Conservation (phyloP, 2,888 invertebrate genomes). For the Nemurella pictetii region DNA sequence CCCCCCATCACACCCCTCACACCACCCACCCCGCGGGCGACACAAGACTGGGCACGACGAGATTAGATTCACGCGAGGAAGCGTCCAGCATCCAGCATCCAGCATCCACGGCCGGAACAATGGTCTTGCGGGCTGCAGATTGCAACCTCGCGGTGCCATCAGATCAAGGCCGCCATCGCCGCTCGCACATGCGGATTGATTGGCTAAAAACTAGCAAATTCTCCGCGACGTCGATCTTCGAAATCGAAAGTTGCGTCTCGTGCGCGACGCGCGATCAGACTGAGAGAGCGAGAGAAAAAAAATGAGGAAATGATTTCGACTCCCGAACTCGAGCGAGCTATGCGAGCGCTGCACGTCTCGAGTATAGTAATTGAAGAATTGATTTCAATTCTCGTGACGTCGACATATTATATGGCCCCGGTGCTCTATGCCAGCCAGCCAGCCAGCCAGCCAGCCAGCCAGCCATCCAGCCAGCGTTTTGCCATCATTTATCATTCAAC, state of each 20-base stretch:
- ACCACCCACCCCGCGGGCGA: too few relatives aligned
- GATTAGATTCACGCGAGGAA: too few relatives aligned
- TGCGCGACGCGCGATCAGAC: too few relatives aligned
- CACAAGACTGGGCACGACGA: too few relatives aligned
- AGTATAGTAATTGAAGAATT: slow-evolving; percentile 26
- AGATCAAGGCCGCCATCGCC: too few relatives aligned
- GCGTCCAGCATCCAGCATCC: too few relatives aligned
- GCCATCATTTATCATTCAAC: slow-evolving; percentile 26
- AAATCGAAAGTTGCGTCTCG: background rate
- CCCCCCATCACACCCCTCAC: background rate
- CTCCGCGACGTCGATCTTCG: background rate
- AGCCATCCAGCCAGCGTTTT: too few relatives aligned
- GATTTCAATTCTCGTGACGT: slow-evolving; percentile 16
- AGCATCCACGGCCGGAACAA: too few relatives aligned
- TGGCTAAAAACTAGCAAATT: background rate
- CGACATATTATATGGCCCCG: background rate
- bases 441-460: background rate
- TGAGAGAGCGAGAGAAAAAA: slow-evolving; percentile 1
- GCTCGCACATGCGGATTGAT: background rate
- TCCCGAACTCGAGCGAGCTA: background rate
- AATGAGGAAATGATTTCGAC: slow-evolving; percentile 5
- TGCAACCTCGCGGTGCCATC: too few relatives aligned
- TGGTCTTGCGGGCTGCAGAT: too few relatives aligned
- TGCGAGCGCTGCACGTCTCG: background rate
- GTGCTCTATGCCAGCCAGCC: background rate